Evolutionary conservation across 1,140 invertebrate genomes (phyloP).

Genomic region (Drosophila ogumai): DNA sequence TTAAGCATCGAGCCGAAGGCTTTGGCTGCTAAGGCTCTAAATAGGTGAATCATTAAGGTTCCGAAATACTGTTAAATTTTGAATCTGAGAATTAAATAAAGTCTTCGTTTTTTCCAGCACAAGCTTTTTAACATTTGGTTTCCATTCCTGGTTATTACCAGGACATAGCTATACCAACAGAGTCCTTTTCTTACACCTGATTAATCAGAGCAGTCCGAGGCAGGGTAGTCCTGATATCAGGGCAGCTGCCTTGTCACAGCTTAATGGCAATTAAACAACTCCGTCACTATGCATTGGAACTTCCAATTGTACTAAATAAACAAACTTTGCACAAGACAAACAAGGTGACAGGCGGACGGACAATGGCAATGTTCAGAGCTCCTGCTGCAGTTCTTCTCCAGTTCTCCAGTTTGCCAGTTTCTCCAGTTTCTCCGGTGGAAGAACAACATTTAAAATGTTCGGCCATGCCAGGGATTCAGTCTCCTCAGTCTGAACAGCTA

Average conservation of each 20-base stretch:
- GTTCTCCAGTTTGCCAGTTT: conserved; percentile 1
- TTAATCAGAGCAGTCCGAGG: background rate
- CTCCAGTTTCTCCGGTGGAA: conserved; percentile 26
- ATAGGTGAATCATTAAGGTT: too few species aligned
- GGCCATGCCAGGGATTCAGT: background rate
- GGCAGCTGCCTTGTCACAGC: conserved; percentile 31
- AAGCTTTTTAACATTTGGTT: too few species aligned
- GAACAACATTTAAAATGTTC: conserved; percentile 58
- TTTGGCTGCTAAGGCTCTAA: too few species aligned
- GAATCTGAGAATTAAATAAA: background rate
- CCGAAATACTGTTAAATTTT: too few species aligned
- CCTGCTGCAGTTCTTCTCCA: conserved; percentile 22
- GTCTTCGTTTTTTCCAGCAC: background rate
- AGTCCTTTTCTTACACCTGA: background rate
- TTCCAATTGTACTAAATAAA: conserved; percentile 66
- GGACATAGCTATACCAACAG: too few species aligned
- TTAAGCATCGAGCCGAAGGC: too few species aligned
- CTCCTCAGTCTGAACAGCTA: conserved; percentile 34
- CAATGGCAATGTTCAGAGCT: conserved; percentile 23
- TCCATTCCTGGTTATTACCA: too few species aligned
- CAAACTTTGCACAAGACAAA: conserved; percentile 61
- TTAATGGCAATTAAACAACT: conserved; percentile 58
- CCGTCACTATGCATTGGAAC: conserved; percentile 41
- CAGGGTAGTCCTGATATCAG: conserved; percentile 14
- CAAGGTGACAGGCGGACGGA: conserved; percentile 51